phyloP scores from a whole-genome alignment of 2,797 vertebrate genomes.

The Xerus rutilus region DNA sequence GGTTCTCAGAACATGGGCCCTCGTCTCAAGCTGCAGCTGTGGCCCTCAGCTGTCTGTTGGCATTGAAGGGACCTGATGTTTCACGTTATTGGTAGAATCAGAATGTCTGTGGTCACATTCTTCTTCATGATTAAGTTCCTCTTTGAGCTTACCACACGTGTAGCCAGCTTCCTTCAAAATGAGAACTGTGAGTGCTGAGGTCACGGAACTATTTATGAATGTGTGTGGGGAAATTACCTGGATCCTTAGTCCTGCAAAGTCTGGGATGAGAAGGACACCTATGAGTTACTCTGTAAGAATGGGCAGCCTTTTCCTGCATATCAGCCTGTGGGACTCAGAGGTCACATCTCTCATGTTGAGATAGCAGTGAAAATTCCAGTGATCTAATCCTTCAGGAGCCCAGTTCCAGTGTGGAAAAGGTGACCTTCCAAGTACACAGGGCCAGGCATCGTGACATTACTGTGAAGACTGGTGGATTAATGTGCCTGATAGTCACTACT shows the following conservation, averaged over 20 bases:
- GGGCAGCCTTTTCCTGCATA: slow-evolving; percentile 97
- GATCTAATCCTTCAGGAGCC: slow-evolving; percentile 97
- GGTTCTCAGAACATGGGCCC: slow-evolving; percentile 92
- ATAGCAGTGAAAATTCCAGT: slow-evolving; percentile 97
- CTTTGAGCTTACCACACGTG: slow-evolving; percentile 97
- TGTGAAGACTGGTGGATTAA: slow-evolving; percentile 96
- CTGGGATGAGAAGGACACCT: slow-evolving; percentile 99
- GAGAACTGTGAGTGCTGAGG: slow-evolving; percentile 96
- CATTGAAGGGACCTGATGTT: slow-evolving; percentile 99
- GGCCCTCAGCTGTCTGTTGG: slow-evolving; percentile 96
- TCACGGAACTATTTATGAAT: slow-evolving; percentile 98
- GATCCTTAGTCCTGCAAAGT: slow-evolving; percentile 99
- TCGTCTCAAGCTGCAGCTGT: slow-evolving; percentile 96
- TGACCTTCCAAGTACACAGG: slow-evolving; percentile 97
- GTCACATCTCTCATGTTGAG: slow-evolving; percentile 98
- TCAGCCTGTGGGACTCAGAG: slow-evolving; percentile 94
- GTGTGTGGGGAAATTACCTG: slow-evolving; percentile 98
- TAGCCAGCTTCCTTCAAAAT: slow-evolving; percentile 99
- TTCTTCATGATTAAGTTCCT: slow-evolving; percentile 99
- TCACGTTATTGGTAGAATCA: slow-evolving; percentile 99
- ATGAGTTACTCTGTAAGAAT: slow-evolving; percentile 98
- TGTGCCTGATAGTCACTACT: slow-evolving; percentile 98
- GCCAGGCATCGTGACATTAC: slow-evolving; percentile 98
- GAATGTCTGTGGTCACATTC: slow-evolving; percentile 98
- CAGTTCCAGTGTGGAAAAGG: slow-evolving; percentile 96